Evolutionary conservation across 2,888 invertebrate species (phyloP), one percentile per base, ranked within the genome.

Genomic region (Glaucopsyche alexis): DNA sequence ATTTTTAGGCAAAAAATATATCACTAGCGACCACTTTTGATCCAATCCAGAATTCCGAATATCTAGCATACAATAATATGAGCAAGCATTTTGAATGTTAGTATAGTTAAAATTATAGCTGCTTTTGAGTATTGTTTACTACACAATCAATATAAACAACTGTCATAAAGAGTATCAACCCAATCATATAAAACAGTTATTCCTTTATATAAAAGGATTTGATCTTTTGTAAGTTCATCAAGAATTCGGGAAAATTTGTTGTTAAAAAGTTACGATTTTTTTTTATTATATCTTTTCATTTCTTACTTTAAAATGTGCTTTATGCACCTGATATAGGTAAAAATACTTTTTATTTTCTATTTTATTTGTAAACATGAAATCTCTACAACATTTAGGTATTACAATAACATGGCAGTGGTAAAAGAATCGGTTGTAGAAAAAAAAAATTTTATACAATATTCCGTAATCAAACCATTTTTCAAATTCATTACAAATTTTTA

Each of bases 41-140:
- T 47, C 60, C 29, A 29, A 60, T 29, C 71, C 40, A 42, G 71
- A 66, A 73, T 76, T 75, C 75, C 77, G 73, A 75, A 73, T 78
- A 75, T 80, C 77, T 77, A 74, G 78, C 78, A 76, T 77, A 77
- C 78, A 78, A 77, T 78, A 73, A 75, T 73, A 74, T 79, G 81
- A 81, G 80, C 79, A 80, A 79, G 78, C 77, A 77, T 78, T 77
- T 75, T 75, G 76, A 78, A 76, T 75, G 75, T 78, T 29, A 75
- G 74, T 78, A 76, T 74, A 79, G 75, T 79, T 78, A 78, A 76
- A 72, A 78, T 80, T 80, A 80, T 79, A 79, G 80, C 79, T 79
- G 78, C 76, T 77, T 76, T 77, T 49, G n/a, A 69, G 9, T 49
- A 49, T 47, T 29, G 49, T 47, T 69, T 69, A 49, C 67, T 67